phyloP scores from a whole-genome alignment of 2,888 invertebrate genomes.

The Yponomeuta cagnagella region DNA sequence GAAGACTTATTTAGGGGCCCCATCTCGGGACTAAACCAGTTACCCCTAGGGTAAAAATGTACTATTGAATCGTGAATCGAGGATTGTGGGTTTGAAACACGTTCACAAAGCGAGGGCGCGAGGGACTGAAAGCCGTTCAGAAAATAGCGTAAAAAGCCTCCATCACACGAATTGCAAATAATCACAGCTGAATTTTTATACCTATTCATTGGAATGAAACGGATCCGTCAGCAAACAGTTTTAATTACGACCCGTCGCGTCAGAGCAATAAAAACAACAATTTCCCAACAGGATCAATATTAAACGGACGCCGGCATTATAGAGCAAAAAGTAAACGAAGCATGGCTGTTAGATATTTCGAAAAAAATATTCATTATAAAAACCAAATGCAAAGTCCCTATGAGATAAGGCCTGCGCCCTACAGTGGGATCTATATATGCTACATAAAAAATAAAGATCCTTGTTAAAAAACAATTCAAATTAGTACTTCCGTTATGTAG shows the following conservation, averaged over 20 bases:
- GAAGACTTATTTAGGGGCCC: no score
- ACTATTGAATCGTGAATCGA: no score
- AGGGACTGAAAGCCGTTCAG: neutral
- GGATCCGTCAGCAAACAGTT: slow-evolving; percentile 6
- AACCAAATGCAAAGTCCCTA: no score
- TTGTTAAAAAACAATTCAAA: no score
- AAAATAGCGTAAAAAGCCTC: neutral
- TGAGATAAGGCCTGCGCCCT: no score
- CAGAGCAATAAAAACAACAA: slow-evolving; percentile 7
- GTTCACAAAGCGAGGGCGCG: no score
- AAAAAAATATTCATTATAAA: neutral
- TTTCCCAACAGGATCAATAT: slow-evolving; percentile 6
- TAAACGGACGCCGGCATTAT: neutral
- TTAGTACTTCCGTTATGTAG: no score
- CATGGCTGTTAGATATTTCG: neutral
- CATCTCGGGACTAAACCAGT: no score
- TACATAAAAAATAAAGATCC: no score
- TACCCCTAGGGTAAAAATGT: neutral
- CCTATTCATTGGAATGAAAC: neutral
- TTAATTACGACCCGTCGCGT: slow-evolving; percentile 12
- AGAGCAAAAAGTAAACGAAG: neutral
- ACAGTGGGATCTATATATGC: no score
- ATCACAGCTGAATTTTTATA: neutral
- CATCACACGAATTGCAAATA: neutral
- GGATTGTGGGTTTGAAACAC: no score